Conservation (phyloP, 2,888 invertebrate species). For the Tetheella fluctuosa region DNA sequence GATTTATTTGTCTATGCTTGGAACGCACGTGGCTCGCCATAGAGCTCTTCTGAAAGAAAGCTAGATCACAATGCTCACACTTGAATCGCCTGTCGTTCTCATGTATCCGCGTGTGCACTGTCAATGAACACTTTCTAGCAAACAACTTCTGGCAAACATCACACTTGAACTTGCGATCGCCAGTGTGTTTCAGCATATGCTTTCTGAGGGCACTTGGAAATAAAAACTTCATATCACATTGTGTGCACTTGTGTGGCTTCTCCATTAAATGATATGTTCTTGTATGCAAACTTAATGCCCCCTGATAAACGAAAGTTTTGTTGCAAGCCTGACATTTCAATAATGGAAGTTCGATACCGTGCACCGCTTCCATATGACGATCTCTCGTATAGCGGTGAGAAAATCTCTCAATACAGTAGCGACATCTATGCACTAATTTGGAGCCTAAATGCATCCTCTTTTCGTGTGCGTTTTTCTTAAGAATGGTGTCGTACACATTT, state of each 20-base stretch:
- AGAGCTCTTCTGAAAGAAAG: slow-evolving; percentile 57
- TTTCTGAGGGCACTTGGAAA: slow-evolving; percentile 23
- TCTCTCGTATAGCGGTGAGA: no score
- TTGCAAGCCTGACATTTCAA: no score
- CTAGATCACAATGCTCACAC: slow-evolving; percentile 61
- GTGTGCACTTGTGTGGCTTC: slow-evolving; percentile 45
- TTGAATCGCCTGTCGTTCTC: slow-evolving; percentile 58
- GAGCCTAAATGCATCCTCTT: no score
- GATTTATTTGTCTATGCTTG: no score
- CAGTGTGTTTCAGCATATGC: slow-evolving; percentile 67
- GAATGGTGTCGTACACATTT: no score
- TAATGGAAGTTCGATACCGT: no score
- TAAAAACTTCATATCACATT: slow-evolving; percentile 23
- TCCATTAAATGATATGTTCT: slow-evolving; percentile 59
- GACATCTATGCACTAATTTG: slow-evolving; percentile 16
- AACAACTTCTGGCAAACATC: slow-evolving; percentile 60
- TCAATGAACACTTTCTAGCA: slow-evolving; percentile 54
- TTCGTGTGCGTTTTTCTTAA: no score
- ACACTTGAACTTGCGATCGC: slow-evolving; percentile 65
- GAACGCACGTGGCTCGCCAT: background rate
- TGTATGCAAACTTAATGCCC: slow-evolving; percentile 53
- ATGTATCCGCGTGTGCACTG: slow-evolving; percentile 69
- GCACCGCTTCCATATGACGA: no score
- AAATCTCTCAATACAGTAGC: no score
- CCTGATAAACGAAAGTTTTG: slow-evolving; percentile 18